Percentiles rank a stretch among this genome's conserved stretches.
phyloP scores from a whole-genome alignment of 2,797 vertebrate genomes.

The Setipinna tenuifilis region DNA sequence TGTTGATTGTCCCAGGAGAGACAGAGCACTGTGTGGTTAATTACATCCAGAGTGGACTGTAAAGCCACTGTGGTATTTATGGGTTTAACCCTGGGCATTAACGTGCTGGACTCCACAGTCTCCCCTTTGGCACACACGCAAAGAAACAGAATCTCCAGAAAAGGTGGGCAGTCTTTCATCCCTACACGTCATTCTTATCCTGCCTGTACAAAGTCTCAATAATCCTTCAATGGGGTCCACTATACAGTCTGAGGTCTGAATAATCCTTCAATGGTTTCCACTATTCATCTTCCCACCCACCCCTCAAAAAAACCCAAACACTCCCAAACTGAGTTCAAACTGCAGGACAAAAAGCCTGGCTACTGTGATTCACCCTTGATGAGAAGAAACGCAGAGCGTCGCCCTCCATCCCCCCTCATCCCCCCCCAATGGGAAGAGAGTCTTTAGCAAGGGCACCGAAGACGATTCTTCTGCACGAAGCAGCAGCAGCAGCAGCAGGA shows the following conservation, averaged over 20 bases:
- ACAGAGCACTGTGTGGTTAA: not conserved
- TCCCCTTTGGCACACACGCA: not conserved
- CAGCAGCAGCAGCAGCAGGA: too few species aligned
- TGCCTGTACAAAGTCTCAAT: not conserved
- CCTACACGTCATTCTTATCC: not conserved
- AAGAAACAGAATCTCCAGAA: not conserved
- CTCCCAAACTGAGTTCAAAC: not conserved
- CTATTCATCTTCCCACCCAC: too few species aligned
- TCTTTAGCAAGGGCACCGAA: not conserved
- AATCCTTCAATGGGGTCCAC: not conserved
- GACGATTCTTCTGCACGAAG: not conserved
- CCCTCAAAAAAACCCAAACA: too few species aligned
- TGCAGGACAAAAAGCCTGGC: not conserved
- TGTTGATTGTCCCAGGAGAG: not conserved
- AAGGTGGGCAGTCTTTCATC: not conserved
- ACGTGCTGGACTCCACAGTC: not conserved
- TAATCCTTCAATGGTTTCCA: not conserved
- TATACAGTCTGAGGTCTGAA: too few species aligned
- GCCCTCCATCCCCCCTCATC: too few species aligned
- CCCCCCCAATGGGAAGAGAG: too few species aligned
- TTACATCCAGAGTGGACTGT: not conserved
- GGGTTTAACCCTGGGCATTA: not conserved
- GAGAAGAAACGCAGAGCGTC: not conserved
- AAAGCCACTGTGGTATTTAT: not conserved
- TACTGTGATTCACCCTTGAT: not conserved